Base-by-base conservation (phyloP, 2,888 invertebrate species). In the Zootermopsis nevadensis region DNA sequence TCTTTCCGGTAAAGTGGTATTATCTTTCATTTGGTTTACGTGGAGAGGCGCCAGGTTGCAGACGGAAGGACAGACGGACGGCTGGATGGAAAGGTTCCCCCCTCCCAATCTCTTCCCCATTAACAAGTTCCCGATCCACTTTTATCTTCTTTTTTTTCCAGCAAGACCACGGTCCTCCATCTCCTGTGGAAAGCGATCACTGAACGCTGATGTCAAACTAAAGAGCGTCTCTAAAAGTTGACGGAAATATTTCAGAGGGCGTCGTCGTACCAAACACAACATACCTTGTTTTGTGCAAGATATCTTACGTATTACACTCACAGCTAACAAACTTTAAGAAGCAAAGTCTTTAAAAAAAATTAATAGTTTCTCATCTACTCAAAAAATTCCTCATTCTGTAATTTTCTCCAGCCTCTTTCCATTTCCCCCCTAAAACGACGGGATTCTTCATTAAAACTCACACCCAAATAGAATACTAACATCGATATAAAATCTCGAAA, bases 21-120 rank as follows among this genome's bases (percentile, higher is more conserved):
- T 83, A 83, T 83, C 83, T 83, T 81, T 81, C 81, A 77, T 83
- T 83, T 81, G 72, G 83, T 83, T 74, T 55, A 66, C 80, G 66
- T 35, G 33, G 77, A 22, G 66, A 79, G 79, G 79, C 66, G 79
- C 79, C 79, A 79, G 66, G n/a, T 66, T 66, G 35, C 66, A 66
- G 79, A 79, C 79, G n/a, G 81, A 83, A 81, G 79, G 79, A 79
- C 79, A 35, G 81, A 83, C 83, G 48, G 83, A 77, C 81, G 83
- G 83, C 67, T 72, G 48, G 35, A 83, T 72, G 48, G 35, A 83
- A 83, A 83, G 83, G 83, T 83, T 83, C 81, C 77, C 33, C 83
- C 83, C 81, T 81, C 33, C 83, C 83, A 77, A 83, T 83, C 81
- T 76, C 81, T 83, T 77, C 69, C 67, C 42, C 83, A 83, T 83